Evolutionary conservation across 2,113 vertebrate species (phyloP).

Genomic region (Seriola quinqueradiata): DNA sequence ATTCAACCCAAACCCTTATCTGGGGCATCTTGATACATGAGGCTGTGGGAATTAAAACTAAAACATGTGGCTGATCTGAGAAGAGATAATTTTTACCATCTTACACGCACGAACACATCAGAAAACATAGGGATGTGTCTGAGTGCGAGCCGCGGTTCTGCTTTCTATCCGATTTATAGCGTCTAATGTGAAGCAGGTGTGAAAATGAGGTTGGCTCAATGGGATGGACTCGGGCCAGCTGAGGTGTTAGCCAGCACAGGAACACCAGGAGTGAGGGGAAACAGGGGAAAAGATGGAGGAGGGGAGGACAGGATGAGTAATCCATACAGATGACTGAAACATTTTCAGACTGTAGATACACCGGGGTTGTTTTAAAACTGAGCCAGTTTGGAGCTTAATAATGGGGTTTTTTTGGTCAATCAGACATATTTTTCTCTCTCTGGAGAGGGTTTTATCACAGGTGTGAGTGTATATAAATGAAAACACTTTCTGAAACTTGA

Average conservation of each 20-base stretch:
- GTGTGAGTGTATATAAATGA: neutral
- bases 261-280: constrained; percentile 43
- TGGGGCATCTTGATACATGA: constrained; percentile 30
- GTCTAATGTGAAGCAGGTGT: constrained; percentile 78
- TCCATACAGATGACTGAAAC: constrained; percentile 27
- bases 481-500: neutral
- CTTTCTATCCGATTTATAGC: constrained; percentile 57
- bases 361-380: neutral
- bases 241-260: constrained; percentile 53
- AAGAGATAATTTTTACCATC: constrained; percentile 38
- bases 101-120: constrained; percentile 17
- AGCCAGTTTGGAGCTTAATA: neutral
- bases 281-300: constrained; percentile 8
- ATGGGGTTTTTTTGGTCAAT: neutral
- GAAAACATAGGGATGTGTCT: constrained; percentile 47
- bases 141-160: constrained; percentile 43
- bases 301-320: constrained; percentile 41
- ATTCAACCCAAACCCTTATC: constrained; percentile 26
- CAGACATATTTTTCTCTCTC: neutral
- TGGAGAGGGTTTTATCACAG: neutral
- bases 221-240: constrained; percentile 19
- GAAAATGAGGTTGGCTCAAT: constrained; percentile 24
- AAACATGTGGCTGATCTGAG: constrained; percentile 62
- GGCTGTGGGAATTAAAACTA: constrained; percentile 28
- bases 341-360: constrained; percentile 19